phyloP scores from a whole-genome alignment of 2,888 invertebrate genomes.

The Eupithecia inturbata region DNA sequence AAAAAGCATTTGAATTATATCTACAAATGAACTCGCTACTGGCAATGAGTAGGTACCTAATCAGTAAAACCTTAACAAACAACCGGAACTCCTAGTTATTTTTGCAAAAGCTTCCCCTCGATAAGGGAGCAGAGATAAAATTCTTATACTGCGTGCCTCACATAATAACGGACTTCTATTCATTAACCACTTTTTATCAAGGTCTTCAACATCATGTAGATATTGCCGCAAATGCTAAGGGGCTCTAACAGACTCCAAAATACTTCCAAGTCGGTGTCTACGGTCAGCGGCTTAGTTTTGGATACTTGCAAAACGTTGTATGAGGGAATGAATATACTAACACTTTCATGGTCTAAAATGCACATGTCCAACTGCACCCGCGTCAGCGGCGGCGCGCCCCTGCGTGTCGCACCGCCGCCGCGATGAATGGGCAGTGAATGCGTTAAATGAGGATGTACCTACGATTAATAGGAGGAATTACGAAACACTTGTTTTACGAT shows the following conservation, averaged over 20 bases:
- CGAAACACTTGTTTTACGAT: no score
- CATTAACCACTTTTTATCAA: not conserved
- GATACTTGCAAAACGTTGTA: not conserved
- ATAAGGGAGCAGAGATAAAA: conserved; percentile 54
- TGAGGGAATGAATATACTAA: no score
- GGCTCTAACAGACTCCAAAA: not conserved
- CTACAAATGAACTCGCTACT: not conserved
- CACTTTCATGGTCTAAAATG: no score
- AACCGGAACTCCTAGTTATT: conserved; percentile 46
- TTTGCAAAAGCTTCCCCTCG: conserved; percentile 57
- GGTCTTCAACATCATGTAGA: not conserved
- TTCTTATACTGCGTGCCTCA: conserved; percentile 42
- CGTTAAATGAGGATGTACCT: no score
- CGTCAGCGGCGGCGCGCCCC: no score
- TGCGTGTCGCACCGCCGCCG: no score
- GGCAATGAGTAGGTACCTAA: not conserved
- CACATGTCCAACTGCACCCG: no score
- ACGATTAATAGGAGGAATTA: no score
- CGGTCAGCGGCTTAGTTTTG: not conserved
- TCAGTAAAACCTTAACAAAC: conserved; percentile 1
- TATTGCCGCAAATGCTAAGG: not conserved
- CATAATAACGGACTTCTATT: not conserved
- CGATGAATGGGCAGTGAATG: no score
- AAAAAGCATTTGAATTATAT: not conserved
- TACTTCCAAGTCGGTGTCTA: not conserved